These are phyloP conservation scores for Drosophila mauritiana DNA, from an alignment of 1,140 invertebrate species.

Conservation along the genomic window DNA sequence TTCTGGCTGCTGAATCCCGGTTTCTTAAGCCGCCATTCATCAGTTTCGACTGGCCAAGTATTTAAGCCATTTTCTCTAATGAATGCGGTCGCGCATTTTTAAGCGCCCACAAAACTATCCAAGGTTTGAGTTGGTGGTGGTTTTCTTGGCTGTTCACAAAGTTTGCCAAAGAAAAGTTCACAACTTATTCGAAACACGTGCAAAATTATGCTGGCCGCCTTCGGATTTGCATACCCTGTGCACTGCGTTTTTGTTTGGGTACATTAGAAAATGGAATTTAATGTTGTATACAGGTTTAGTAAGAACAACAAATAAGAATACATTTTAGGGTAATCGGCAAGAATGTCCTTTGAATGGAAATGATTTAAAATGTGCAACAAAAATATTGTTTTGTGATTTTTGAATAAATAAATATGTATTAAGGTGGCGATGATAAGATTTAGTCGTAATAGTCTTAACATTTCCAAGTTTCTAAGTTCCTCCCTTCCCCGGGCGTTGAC, in stretches of 20 bases:
- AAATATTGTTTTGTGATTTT: not conserved
- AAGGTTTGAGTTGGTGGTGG: not conserved
- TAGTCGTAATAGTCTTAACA: not conserved
- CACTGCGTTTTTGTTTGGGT: not conserved
- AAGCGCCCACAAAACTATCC: slow-evolving; percentile 29
- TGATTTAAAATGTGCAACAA: too few relatives aligned
- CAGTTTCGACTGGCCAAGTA: slow-evolving; percentile 71
- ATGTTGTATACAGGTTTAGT: not conserved
- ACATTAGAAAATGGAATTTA: not conserved
- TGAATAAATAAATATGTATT: not conserved
- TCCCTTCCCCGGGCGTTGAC: slow-evolving; percentile 38
- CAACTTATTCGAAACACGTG: slow-evolving; percentile 80
- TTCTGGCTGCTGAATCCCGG: slow-evolving; percentile 10
- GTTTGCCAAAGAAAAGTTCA: slow-evolving; percentile 54
- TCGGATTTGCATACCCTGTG: slow-evolving; percentile 27
- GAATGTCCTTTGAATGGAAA: too few relatives aligned
- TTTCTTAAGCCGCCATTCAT: slow-evolving; percentile 67
- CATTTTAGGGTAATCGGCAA: too few relatives aligned
- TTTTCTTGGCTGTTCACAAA: slow-evolving; percentile 19
- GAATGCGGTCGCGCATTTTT: slow-evolving; percentile 83
- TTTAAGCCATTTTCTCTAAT: slow-evolving; percentile 83
- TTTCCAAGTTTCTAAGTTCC: slow-evolving; percentile 17
- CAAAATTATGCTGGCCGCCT: slow-evolving; percentile 74
- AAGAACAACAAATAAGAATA: too few relatives aligned
- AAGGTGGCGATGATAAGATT: too few relatives aligned